A percentile compares a stretch with the other conserved stretches of the same genome.
These are phyloP conservation scores for Phymanthus crucifer DNA, from an alignment of 92 coral and sea anemone genomes.

Conservation along the genomic window DNA sequence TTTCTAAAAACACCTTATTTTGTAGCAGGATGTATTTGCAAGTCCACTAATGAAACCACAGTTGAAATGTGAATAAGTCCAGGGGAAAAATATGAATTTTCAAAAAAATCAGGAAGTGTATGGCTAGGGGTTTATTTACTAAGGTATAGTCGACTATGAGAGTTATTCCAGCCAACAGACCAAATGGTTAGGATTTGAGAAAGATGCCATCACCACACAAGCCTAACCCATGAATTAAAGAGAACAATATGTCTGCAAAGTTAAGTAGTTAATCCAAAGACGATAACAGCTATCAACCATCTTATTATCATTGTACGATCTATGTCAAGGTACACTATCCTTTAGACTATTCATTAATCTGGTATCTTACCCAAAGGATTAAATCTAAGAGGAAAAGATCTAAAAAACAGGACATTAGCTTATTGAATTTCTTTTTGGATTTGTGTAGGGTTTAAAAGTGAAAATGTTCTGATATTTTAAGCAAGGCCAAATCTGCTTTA, in stretches of 20 bases:
- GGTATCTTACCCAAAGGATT: neutral
- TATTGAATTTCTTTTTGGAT: neutral
- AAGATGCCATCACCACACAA: neutral
- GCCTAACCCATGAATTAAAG: neutral
- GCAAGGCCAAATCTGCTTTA: neutral
- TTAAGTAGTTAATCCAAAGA: constrained; percentile 2
- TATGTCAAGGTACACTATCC: neutral
- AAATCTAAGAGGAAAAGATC: neutral
- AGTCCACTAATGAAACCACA: no score
- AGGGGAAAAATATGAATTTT: no score
- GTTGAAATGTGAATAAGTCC: no score
- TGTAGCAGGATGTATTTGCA: no score
- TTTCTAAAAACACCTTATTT: no score
- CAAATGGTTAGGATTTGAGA: neutral
- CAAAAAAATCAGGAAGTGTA: no score
- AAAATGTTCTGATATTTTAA: neutral
- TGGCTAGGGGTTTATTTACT: no score
- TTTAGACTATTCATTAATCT: neutral
- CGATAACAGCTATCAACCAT: neutral
- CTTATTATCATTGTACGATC: neutral
- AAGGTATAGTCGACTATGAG: no score
- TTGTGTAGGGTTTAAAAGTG: neutral
- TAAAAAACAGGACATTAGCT: neutral
- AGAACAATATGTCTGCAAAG: neutral
- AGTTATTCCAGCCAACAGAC: no score